Conservation (phyloP, 2,113 vertebrate genomes). For the Colinus virginianus region DNA sequence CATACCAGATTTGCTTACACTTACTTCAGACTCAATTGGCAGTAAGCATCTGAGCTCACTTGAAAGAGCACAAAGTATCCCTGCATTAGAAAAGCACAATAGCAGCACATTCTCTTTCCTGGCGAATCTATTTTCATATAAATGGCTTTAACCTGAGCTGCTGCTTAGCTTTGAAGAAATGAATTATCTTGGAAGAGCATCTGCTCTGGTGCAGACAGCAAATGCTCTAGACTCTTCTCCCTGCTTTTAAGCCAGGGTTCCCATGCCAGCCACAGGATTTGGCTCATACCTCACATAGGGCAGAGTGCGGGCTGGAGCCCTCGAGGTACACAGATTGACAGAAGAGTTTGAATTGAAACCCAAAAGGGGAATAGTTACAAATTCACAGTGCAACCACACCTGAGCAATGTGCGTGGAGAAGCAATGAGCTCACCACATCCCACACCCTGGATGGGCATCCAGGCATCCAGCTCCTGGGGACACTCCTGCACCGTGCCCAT, state of each 20-base stretch:
- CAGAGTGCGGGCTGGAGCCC: background rate
- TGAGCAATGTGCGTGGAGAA: background rate
- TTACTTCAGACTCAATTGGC: background rate
- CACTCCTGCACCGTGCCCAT: accelerated
- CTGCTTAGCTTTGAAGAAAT: background rate
- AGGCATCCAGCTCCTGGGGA: background rate
- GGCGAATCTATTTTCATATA: background rate
- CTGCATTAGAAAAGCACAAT: accelerated
- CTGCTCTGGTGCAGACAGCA: background rate
- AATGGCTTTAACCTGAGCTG: background rate
- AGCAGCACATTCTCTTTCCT: background rate
- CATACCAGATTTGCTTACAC: background rate
- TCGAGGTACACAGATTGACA: background rate
- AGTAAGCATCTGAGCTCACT: background rate
- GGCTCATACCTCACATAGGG: background rate
- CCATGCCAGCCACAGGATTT: background rate
- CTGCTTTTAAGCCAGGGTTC: background rate
- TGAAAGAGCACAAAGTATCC: background rate
- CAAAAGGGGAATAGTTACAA: background rate
- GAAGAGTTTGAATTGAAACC: background rate
- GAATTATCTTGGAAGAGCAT: background rate
- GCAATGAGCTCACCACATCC: background rate
- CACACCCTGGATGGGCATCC: accelerated
- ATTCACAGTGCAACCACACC: background rate
- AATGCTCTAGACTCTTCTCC: background rate